Percentiles rank a stretch among this genome's conserved stretches.
These are phyloP conservation scores for Conus betulinus DNA, from an alignment of 1,140 invertebrate species.

Conservation along the genomic window DNA sequence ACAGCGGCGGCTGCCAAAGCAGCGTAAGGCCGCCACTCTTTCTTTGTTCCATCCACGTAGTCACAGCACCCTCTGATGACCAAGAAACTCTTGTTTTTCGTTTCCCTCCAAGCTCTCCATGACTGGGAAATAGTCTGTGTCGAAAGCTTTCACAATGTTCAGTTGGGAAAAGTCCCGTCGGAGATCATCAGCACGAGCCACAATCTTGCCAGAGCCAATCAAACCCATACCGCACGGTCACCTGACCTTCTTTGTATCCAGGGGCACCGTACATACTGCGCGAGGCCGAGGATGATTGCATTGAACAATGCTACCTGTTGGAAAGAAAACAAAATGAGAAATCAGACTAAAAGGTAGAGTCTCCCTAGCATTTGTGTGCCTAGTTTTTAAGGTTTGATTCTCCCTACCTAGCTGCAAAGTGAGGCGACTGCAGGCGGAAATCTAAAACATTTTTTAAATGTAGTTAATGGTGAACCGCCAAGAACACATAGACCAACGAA, in stretches of 20 bases:
- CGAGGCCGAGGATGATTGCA: slow-evolving; percentile 79
- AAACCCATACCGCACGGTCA: slow-evolving; percentile 85
- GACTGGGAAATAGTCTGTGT: slow-evolving; percentile 93
- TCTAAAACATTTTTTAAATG: too few species aligned
- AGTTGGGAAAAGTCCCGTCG: slow-evolving; percentile 78
- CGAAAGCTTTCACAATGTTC: slow-evolving; percentile 89
- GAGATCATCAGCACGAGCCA: slow-evolving; percentile 80
- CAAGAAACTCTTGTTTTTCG: slow-evolving; percentile 89
- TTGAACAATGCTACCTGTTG: slow-evolving; percentile 87
- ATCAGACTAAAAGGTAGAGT: neutral
- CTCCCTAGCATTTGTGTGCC: too few species aligned
- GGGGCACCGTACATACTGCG: slow-evolving; percentile 23
- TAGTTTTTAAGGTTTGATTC: too few species aligned
- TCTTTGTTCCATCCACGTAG: slow-evolving; percentile 94
- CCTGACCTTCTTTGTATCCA: slow-evolving; percentile 53
- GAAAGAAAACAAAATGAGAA: neutral
- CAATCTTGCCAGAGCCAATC: slow-evolving; percentile 86
- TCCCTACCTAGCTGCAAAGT: too few species aligned
- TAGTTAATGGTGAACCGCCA: too few species aligned
- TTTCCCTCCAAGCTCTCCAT: slow-evolving; percentile 88
- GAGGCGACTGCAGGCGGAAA: too few species aligned
- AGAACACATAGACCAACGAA: too few species aligned
- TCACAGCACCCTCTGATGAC: slow-evolving; percentile 91
- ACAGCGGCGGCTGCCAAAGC: slow-evolving; percentile 93
- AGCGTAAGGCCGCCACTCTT: slow-evolving; percentile 97